Conservation (phyloP, 2,113 vertebrate genomes). For the Phrynocephalus versicolor region DNA sequence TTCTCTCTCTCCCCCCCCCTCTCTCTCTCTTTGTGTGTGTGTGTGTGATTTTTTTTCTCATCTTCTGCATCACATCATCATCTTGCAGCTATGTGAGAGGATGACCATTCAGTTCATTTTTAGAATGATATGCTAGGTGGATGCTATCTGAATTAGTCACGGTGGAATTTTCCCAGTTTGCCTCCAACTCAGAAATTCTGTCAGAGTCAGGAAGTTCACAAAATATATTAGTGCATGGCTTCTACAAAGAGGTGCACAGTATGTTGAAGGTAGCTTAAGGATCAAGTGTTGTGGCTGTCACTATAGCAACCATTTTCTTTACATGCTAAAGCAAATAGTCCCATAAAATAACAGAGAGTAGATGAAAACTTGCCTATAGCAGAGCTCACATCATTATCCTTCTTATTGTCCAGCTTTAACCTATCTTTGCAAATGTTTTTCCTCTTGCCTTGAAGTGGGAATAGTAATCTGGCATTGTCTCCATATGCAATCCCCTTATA, state of each 20-base stretch:
- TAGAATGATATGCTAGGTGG: background rate
- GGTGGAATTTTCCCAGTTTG: accelerated
- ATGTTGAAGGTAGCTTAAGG: constrained; percentile 43
- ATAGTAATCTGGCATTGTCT: background rate
- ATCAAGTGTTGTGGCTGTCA: constrained; percentile 59
- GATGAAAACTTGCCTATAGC: constrained; percentile 31
- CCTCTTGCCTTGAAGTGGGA: background rate
- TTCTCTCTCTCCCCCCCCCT: too few species aligned
- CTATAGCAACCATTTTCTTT: constrained; percentile 64
- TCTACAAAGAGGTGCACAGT: constrained; percentile 54
- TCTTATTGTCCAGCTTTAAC: background rate
- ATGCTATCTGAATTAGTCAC: background rate
- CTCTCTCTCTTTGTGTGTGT: too few species aligned
- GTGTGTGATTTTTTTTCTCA: background rate
- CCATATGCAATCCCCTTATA: background rate
- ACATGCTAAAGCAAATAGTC: constrained; percentile 47
- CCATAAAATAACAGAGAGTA: constrained; percentile 20
- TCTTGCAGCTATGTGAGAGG: constrained; percentile 7
- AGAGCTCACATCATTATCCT: constrained; percentile 7
- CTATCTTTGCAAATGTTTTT: background rate
- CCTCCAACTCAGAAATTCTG: background rate
- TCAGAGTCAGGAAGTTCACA: constrained; percentile 43
- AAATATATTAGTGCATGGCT: constrained; percentile 31
- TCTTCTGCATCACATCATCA: background rate
- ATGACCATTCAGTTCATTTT: background rate